phyloP scores from a whole-genome alignment of 2,113 vertebrate species.

The Protomyctophum bolini region DNA sequence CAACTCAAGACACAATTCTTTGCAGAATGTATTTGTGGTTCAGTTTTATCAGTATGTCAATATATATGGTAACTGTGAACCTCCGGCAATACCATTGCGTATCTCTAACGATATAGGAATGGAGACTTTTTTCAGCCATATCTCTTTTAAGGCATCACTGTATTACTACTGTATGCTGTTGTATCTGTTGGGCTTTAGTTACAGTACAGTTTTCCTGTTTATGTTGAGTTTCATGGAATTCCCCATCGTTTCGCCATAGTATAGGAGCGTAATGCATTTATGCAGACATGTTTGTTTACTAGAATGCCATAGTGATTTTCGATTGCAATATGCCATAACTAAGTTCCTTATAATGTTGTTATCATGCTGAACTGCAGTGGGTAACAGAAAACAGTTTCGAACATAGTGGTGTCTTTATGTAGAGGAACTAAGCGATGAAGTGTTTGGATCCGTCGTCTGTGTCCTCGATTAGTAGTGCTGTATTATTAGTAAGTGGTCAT shows the following conservation, averaged over 20 bases:
- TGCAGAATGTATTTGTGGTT: no score
- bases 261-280: not conserved
- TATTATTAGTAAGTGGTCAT: not conserved
- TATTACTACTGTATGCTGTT: no score
- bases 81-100: no score
- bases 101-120: no score
- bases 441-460: constrained; percentile 16
- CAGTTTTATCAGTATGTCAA: no score
- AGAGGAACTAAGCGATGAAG: not conserved
- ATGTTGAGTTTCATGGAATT: not conserved
- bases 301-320: not conserved
- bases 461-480: constrained; percentile 12
- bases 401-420: not conserved
- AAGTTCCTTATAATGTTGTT: constrained; percentile 12
- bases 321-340: constrained; percentile 12
- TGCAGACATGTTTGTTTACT: no score
- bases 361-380: not conserved
- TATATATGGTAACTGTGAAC: no score
- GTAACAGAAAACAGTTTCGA: constrained; percentile 1
- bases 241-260: not conserved
- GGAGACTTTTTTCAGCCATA: no score
- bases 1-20: no score
- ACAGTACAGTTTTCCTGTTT: not conserved
- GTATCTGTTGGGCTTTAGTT: not conserved
- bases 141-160: no score